Percentiles rank a stretch among this genome's conserved stretches.
Conservation (phyloP, 92 coral and sea anemone genomes). For the Anthopleura xanthogrammica region DNA sequence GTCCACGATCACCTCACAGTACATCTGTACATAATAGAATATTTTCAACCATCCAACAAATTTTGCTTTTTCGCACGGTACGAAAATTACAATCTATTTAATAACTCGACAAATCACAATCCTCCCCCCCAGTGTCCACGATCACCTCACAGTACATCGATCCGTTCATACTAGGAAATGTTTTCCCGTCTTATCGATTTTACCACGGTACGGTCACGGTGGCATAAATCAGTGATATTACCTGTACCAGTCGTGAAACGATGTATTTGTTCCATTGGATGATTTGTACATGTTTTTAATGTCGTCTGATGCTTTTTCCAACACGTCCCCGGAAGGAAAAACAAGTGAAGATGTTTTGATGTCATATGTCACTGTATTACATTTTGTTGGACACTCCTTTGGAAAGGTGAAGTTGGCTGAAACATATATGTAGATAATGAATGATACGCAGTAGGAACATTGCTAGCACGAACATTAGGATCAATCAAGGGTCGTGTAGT, state of each 20-base stretch:
- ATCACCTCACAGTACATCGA: no score
- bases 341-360: not conserved
- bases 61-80: no score
- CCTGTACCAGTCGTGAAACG: constrained; percentile 38
- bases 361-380: constrained; percentile 3
- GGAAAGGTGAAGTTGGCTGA: not conserved
- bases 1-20: no score
- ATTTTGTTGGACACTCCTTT: constrained; percentile 10
- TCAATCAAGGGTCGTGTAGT: no score
- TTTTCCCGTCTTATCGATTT: no score
- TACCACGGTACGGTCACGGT: no score
- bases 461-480: not conserved
- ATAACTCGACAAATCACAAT: no score
- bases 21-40: no score
- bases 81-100: no score
- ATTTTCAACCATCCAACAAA: no score
- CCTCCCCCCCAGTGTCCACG: no score
- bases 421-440: not conserved
- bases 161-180: no score
- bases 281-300: constrained; percentile 9
- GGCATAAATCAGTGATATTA: not conserved
- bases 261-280: not conserved
- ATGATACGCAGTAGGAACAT: not conserved
- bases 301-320: not conserved
- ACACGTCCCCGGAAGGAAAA: constrained; percentile 16